These are phyloP conservation scores for Terrapene triunguis DNA, from an alignment of 2,113 vertebrate species.

Conservation along the genomic window DNA sequence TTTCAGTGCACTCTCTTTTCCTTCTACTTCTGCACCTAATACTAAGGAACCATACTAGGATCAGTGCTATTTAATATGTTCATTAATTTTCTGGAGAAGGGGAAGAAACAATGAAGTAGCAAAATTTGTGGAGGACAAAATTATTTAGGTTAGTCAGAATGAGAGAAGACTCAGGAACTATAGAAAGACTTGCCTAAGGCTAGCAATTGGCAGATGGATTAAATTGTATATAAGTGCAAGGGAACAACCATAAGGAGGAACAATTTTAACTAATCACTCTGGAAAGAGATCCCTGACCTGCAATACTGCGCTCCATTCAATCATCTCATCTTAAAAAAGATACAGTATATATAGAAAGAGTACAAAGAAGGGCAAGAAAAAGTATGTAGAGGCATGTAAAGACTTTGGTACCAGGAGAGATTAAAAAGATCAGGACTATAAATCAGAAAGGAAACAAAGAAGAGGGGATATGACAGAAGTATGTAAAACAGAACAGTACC, in stretches of 20 bases:
- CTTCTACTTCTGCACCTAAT: too few species aligned
- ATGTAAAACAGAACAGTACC: not conserved
- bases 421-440: not conserved
- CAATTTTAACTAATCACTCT: not conserved
- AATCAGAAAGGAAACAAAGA: not conserved
- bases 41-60: too few species aligned
- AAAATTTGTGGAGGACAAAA: not conserved
- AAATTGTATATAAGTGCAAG: not conserved
- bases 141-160: not conserved
- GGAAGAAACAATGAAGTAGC: too few species aligned
- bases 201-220: not conserved
- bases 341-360: not conserved
- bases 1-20: not conserved
- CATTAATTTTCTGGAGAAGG: too few species aligned
- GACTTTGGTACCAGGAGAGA: not conserved
- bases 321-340: not conserved
- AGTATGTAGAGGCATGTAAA: not conserved
- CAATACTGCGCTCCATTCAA: not conserved
- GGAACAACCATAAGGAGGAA: not conserved
- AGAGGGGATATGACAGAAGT: not conserved
- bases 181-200: not conserved
- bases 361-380: not conserved
- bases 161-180: not conserved
- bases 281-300: not conserved
- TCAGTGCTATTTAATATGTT: too few species aligned